Percentiles rank a stretch among this genome's conserved stretches.
These are phyloP conservation scores for Paradoxurus hermaphroditus DNA, from an alignment of 2,113 vertebrate species.

Conservation along the genomic window DNA sequence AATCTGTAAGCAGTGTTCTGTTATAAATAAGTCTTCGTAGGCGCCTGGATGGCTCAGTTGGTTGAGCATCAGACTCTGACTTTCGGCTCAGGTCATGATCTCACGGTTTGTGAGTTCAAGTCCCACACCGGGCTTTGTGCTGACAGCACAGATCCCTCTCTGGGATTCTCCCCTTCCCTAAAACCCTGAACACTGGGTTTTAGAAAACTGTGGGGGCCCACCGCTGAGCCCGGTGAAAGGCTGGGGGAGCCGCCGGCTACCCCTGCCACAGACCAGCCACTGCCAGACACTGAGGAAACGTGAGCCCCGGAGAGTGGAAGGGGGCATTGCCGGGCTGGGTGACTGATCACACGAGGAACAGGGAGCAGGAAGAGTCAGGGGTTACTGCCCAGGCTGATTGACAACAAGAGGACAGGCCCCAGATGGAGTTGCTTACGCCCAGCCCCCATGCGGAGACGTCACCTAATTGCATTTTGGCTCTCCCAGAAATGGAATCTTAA, in stretches of 20 bases:
- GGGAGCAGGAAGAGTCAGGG: rapidly evolving
- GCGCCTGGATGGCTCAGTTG: too few relatives aligned
- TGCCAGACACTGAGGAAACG: rapidly evolving
- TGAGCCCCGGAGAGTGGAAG: rapidly evolving
- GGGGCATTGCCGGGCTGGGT: too few relatives aligned
- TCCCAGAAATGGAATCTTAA: neutral
- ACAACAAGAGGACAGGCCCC: neutral
- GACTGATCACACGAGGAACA: rapidly evolving
- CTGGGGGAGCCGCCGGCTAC: neutral
- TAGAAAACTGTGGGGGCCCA: neutral
- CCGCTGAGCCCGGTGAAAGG: neutral
- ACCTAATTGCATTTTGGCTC: neutral
- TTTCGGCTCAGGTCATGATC: too few relatives aligned
- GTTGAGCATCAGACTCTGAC: too few relatives aligned
- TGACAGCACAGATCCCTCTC: too few relatives aligned
- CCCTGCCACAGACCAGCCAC: neutral
- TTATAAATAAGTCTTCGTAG: too few relatives aligned
- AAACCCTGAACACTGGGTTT: neutral
- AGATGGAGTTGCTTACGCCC: neutral
- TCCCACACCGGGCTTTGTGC: too few relatives aligned
- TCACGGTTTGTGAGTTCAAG: too few relatives aligned
- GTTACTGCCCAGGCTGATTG: neutral
- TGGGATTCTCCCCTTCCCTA: too few relatives aligned
- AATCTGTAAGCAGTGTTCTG: neutral
- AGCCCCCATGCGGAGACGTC: neutral